A percentile compares a stretch with the other conserved stretches of the same genome.
Evolutionary conservation across 2,888 invertebrate genomes (phyloP).

Genomic region (Gnatocerus cornutus): DNA sequence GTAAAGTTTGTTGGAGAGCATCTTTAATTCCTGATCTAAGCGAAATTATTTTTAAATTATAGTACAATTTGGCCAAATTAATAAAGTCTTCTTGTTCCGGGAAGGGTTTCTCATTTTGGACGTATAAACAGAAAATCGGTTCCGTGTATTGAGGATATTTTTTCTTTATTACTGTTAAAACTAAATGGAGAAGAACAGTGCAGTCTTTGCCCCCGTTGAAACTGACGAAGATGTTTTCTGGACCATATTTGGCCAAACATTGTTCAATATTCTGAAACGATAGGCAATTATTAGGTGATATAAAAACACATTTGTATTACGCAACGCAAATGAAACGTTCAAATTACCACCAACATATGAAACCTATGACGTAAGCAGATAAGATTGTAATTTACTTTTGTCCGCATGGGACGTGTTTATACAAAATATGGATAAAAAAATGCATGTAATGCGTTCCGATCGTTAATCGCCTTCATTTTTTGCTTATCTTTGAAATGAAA

Average conservation of each 20-base stretch:
- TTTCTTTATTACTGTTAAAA: conserved; percentile 71
- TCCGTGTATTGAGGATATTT: conserved; percentile 62
- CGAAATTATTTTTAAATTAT: conserved; percentile 81
- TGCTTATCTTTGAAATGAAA: too few relatives aligned
- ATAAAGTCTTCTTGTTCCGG: conserved; percentile 92
- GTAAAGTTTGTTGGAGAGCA: conserved; percentile 78
- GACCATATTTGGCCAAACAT: conserved; percentile 77
- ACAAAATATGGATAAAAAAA: too few relatives aligned
- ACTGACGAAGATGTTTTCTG: conserved; percentile 87
- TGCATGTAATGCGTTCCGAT: too few relatives aligned
- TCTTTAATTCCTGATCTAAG: conserved; percentile 82
- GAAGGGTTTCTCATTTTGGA: conserved; percentile 87
- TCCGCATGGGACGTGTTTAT: too few relatives aligned
- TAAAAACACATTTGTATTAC: neutral
- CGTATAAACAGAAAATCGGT: conserved; percentile 83
- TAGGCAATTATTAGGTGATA: neutral
- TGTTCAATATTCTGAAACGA: conserved; percentile 75
- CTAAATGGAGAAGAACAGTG: conserved; percentile 89
- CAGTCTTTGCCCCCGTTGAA: conserved; percentile 99
- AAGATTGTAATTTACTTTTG: too few relatives aligned
- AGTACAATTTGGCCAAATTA: conserved; percentile 78
- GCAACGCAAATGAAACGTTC: neutral
- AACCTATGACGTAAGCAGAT: too few relatives aligned
- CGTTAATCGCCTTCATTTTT: too few relatives aligned
- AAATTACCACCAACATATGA: too few relatives aligned